These are phyloP conservation scores for Thaumatotibia leucotreta DNA, from an alignment of 1,140 invertebrate genomes.

Conservation along the genomic window DNA sequence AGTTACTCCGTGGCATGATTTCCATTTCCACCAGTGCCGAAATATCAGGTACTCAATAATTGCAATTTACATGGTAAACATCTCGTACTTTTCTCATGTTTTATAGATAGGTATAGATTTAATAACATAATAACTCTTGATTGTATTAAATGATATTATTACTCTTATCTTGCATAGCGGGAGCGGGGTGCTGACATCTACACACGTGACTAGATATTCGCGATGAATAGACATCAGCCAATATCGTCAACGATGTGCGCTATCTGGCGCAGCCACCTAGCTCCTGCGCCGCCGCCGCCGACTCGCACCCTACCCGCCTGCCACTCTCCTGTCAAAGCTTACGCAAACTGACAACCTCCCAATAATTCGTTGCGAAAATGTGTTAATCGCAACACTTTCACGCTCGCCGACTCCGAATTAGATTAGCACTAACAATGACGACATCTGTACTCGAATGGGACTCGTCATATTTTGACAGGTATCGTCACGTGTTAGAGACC, in stretches of 20 bases:
- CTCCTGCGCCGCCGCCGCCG: conserved; percentile 17
- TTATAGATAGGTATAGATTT: too few relatives aligned
- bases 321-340: conserved; percentile 72
- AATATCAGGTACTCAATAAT: too few relatives aligned
- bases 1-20: too few relatives aligned
- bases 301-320: conserved; percentile 46
- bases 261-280: conserved; percentile 36
- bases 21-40: too few relatives aligned
- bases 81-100: too few relatives aligned
- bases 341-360: conserved; percentile 71
- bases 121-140: too few relatives aligned
- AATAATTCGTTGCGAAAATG: conserved; percentile 73
- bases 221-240: conserved; percentile 3
- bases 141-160: too few relatives aligned
- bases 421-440: conserved; percentile 67
- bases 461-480: conserved; percentile 74
- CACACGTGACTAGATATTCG: not conserved
- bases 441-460: conserved; percentile 64
- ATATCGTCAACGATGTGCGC: conserved; percentile 18
- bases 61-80: too few relatives aligned
- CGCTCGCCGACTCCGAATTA: conserved; percentile 65
- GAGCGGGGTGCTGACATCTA: not conserved
- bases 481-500: conserved; percentile 49
- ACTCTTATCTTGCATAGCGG: too few relatives aligned
- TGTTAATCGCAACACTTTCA: conserved; percentile 72